Evolutionary conservation across 2,888 invertebrate species (phyloP).

Genomic region (Tipula helvola): DNA sequence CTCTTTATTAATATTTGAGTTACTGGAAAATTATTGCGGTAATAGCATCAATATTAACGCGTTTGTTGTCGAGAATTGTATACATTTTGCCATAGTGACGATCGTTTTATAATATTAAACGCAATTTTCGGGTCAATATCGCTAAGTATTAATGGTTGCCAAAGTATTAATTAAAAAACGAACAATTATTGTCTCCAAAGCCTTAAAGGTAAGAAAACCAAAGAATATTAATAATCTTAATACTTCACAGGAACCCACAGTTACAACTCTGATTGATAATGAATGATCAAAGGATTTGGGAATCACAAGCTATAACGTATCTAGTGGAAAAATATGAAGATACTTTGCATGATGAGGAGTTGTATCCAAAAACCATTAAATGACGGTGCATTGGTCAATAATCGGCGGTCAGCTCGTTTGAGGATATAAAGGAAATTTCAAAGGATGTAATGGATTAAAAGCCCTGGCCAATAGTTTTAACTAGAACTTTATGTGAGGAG

Average conservation of each 20-base stretch:
- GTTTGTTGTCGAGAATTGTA: background rate
- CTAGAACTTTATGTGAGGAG: too few relatives aligned
- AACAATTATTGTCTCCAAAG: conserved; percentile 56
- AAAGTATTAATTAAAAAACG: conserved; percentile 50
- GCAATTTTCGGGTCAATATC: conserved; percentile 52
- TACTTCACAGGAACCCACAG: conserved; percentile 68
- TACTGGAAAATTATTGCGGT: background rate
- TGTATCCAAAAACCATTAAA: conserved; percentile 67
- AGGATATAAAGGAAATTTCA: conserved; percentile 55
- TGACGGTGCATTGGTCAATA: conserved; percentile 63
- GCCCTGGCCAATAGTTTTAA: too few relatives aligned
- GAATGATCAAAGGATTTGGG: conserved; percentile 69
- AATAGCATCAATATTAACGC: background rate
- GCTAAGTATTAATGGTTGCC: conserved; percentile 49
- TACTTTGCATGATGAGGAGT: conserved; percentile 42
- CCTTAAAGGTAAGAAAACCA: conserved; percentile 50
- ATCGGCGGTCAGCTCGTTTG: conserved; percentile 69
- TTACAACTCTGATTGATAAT: conserved; percentile 74
- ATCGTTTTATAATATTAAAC: conserved; percentile 52
- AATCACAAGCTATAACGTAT: conserved; percentile 76
- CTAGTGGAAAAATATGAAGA: conserved; percentile 70
- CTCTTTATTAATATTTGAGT: too few relatives aligned
- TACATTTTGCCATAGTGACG: conserved; percentile 6
- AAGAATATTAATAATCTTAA: background rate
- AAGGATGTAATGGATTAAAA: conserved; percentile 58